Evolutionary conservation across 1,140 invertebrate species (phyloP).

Genomic region (Drosophila persimilis): DNA sequence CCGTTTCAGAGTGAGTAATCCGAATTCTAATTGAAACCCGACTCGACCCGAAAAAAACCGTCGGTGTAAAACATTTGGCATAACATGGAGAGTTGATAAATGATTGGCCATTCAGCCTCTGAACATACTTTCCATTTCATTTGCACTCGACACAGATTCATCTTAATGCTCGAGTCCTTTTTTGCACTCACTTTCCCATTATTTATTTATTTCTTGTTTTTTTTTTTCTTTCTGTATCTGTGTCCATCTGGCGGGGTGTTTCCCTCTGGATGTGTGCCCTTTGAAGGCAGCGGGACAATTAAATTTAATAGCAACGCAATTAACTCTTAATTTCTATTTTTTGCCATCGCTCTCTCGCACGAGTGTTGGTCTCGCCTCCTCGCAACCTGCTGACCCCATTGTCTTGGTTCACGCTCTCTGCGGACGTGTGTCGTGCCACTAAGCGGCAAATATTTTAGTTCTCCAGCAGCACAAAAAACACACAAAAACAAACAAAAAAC

Average conservation of each 20-base stretch:
- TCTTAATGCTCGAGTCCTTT: slow-evolving; percentile 30
- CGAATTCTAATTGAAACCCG: no score
- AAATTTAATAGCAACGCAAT: slow-evolving; percentile 79
- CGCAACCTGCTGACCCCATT: slow-evolving; percentile 53
- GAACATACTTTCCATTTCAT: slow-evolving; percentile 49
- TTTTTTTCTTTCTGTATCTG: not conserved
- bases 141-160: slow-evolving; percentile 40
- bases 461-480: slow-evolving; percentile 2
- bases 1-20: no score
- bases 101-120: slow-evolving; percentile 32
- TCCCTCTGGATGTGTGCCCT: slow-evolving; percentile 24
- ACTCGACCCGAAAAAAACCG: no score
- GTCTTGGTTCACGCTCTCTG: slow-evolving; percentile 21
- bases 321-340: slow-evolving; percentile 80
- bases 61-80: no score
- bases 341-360: slow-evolving; percentile 11
- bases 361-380: slow-evolving; percentile 1
- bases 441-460: slow-evolving; percentile 46
- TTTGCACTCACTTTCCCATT: slow-evolving; percentile 9
- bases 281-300: slow-evolving; percentile 68
- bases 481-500: slow-evolving; percentile 29
- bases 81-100: slow-evolving; percentile 25
- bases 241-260: not conserved
- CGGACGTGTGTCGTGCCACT: slow-evolving; percentile 26
- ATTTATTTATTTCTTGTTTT: not conserved